Evolutionary conservation across 2,113 vertebrate genomes (phyloP), one percentile per base, ranked within the genome.

Genomic region (Rhynchomys soricoides): DNA sequence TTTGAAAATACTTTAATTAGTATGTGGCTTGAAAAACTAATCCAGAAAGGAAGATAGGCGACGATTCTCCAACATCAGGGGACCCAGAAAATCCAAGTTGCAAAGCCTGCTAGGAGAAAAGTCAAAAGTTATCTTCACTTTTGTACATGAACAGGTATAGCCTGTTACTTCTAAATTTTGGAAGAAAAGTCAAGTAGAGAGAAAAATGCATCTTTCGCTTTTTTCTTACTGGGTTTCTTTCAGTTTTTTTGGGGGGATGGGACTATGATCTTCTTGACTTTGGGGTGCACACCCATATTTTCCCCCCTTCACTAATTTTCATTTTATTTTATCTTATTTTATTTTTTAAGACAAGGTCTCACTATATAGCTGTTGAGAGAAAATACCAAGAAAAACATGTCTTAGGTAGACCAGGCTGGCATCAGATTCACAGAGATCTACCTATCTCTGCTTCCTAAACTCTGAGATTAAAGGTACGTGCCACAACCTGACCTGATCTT

Each of bases 1-100:
- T 96, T 97, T 95, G 71, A 96, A 95, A 97, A 95, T 45, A 86
- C 71, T 86, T 82, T 78, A 90, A 92, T 95, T 94, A 81, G 81
- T 62, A 57, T 94, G 74, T 92, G 11, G 91, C 94, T 89, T 82
- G 81, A 94, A 97, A 94, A 95, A 96, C 52, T 78, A 95, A 96
- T 83, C 66, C 50, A 68, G 31, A 96, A 95, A 94, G 48, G 79
- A n/a, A 94, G 79, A 70, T 62, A 86, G 70, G 43, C 70, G 82
- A 70, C 37, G 26, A 50, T 62, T 96, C 62, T 86, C 59, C 37
- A 78, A 71, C 13, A 82, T 55, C 71, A 92, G 79, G 16, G 86
- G 93, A 92, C 77, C 86, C 34, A 82, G 66, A 94, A 95, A 96
- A 78, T 17, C 40, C 2, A 70, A 85, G 45, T 87, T 12, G 7